These are phyloP conservation scores for Gymnoscelis rufifasciata DNA, from an alignment of 2,888 invertebrate species.

Conservation along the genomic window DNA sequence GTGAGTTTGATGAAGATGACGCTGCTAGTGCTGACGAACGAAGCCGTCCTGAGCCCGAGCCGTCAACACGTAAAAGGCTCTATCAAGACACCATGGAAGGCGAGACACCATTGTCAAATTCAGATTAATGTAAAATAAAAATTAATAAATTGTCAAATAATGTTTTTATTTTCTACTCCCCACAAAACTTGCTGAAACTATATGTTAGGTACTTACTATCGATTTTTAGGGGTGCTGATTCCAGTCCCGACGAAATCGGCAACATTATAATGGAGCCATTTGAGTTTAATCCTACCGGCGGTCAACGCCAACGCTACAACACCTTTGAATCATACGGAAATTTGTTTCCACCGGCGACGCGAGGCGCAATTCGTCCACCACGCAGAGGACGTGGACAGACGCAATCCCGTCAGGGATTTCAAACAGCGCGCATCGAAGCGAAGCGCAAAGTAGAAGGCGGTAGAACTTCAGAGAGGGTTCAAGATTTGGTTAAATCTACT, in stretches of 20 bases:
- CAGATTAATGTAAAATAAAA: constrained; percentile 1
- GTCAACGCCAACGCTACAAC: neutral
- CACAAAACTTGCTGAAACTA: no score
- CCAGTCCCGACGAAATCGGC: neutral
- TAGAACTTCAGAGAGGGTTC: neutral
- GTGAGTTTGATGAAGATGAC: constrained; percentile 5
- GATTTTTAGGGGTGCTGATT: neutral
- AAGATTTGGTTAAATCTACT: neutral
- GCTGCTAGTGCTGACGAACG: constrained; percentile 4
- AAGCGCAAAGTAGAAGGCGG: neutral
- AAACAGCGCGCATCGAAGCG: neutral
- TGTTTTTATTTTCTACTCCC: neutral
- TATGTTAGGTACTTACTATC: no score
- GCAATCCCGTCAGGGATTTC: neutral
- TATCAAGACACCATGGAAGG: constrained; percentile 8
- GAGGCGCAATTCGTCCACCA: neutral
- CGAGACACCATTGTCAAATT: constrained; percentile 7
- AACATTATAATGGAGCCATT: neutral
- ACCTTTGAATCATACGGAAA: neutral
- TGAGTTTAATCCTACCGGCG: constrained; percentile 1
- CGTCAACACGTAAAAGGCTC: constrained; percentile 6
- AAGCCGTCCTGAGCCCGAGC: constrained; percentile 5
- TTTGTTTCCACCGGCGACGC: neutral
- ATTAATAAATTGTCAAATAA: neutral
- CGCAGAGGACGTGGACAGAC: neutral